A percentile compares a stretch with the other conserved stretches of the same genome.
These are phyloP conservation scores for Drosophila cognata DNA, from an alignment of 2,888 invertebrate species.

Conservation along the genomic window DNA sequence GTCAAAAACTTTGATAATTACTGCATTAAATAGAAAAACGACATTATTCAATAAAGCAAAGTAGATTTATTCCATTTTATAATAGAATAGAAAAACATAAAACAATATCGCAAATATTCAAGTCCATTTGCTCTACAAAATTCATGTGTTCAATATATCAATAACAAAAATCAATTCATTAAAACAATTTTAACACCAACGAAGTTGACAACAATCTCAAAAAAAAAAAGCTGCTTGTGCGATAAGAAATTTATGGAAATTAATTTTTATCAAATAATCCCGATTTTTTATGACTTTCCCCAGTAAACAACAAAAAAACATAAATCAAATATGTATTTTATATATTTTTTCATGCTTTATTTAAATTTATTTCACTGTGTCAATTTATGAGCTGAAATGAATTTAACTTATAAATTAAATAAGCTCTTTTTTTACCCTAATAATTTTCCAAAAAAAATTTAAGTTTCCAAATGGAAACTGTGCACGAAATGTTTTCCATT, in stretches of 20 bases:
- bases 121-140: background rate
- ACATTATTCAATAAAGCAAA: background rate
- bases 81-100: background rate
- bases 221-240: background rate
- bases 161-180: background rate
- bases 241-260: background rate
- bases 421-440: background rate
- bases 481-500: background rate
- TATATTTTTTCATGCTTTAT: background rate
- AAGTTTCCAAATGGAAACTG: background rate
- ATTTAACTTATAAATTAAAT: background rate
- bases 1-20: background rate
- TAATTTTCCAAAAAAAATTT: background rate
- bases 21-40: background rate
- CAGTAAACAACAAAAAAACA: background rate
- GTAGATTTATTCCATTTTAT: background rate
- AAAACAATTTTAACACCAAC: background rate
- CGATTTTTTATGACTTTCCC: background rate
- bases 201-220: background rate
- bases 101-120: background rate
- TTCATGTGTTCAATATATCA: background rate
- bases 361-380: background rate
- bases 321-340: background rate
- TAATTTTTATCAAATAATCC: background rate
- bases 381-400: background rate